These are phyloP conservation scores for Chrysemys picta DNA, from an alignment of 2,113 vertebrate species.

Conservation along the genomic window DNA sequence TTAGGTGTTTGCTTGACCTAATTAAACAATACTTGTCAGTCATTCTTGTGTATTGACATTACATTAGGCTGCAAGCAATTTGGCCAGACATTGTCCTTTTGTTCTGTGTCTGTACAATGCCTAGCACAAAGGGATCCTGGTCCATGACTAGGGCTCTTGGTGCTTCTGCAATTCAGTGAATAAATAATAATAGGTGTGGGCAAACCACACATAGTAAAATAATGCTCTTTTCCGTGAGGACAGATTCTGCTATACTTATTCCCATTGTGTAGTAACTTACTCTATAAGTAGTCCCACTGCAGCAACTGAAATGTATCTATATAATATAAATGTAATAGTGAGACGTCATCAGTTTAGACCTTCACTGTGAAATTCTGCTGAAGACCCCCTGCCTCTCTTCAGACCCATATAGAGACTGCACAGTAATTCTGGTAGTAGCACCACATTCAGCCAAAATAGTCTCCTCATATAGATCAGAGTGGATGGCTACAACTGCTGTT, in stretches of 20 bases:
- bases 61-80: background rate
- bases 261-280: too few species aligned
- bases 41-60: background rate
- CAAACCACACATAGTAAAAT: background rate
- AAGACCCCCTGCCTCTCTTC: background rate
- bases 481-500: background rate
- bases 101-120: background rate
- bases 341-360: background rate
- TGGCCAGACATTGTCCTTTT: background rate
- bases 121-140: accelerated
- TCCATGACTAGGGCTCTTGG: background rate
- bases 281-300: too few species aligned
- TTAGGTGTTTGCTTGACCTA: accelerated
- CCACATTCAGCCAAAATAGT: background rate
- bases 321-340: too few species aligned
- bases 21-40: background rate
- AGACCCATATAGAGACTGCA: background rate
- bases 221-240: background rate
- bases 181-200: background rate
- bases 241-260: background rate
- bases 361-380: background rate
- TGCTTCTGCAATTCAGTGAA: background rate
- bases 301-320: background rate
- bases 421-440: background rate
- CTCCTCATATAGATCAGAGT: background rate